Conservation (phyloP, 1,140 invertebrate genomes). For the Brachionus manjavacas region DNA sequence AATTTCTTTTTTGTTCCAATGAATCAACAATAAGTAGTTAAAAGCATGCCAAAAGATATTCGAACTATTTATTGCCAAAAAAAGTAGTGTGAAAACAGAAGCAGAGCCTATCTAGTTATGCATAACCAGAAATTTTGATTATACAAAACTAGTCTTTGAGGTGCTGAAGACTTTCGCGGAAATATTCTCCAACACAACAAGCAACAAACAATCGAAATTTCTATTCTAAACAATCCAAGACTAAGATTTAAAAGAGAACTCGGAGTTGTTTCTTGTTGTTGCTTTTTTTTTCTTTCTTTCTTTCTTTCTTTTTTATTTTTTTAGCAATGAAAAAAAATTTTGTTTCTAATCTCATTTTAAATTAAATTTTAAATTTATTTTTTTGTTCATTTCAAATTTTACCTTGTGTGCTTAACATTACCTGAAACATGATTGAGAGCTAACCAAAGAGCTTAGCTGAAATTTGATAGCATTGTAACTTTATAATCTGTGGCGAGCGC, state of each 20-base stretch:
- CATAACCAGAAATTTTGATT: slow-evolving; percentile 3
- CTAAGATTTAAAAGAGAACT: not conserved
- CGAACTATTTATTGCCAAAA: not conserved
- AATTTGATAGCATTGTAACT: not conserved
- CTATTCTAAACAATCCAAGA: slow-evolving; percentile 4
- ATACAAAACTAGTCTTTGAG: not conserved
- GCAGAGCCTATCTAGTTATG: not conserved
- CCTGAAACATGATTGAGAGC: slow-evolving; percentile 23
- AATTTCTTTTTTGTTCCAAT: not conserved
- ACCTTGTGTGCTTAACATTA: slow-evolving; percentile 17
- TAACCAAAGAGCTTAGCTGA: slow-evolving; percentile 16
- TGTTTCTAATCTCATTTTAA: not conserved
- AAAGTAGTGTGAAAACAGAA: not conserved
- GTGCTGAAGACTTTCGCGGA: not conserved
- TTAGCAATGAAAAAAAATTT: not conserved
- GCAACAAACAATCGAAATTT: not conserved
- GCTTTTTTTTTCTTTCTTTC: not conserved
- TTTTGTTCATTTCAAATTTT: not conserved
- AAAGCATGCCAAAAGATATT: slow-evolving; percentile 5
- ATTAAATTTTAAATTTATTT: not conserved
- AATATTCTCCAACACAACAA: not conserved
- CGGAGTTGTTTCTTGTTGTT: not conserved
- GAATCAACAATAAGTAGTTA: slow-evolving; percentile 17
- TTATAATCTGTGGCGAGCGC: not conserved
- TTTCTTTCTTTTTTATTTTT: too few relatives aligned